Evolutionary conservation across 2,888 invertebrate species (phyloP), one percentile per base, ranked within the genome.

Genomic region (Microlaimidae sp.): DNA sequence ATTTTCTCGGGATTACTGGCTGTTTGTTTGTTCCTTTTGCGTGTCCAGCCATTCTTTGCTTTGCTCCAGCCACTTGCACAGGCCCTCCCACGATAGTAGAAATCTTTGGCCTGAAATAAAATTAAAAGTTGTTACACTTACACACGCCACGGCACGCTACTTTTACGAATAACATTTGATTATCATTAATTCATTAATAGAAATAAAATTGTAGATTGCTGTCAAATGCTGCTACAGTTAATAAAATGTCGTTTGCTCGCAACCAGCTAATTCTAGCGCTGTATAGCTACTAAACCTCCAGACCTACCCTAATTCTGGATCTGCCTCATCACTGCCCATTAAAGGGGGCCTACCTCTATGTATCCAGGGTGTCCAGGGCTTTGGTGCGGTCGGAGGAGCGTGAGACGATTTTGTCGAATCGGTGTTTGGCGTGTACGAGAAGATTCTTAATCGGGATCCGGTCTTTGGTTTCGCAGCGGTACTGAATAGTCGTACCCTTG

Each of bases 391-490:
- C 95, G 0, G 90, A 89, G 0, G 87, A 83, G 71, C 87, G 87
- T 1, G 89, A 85, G 0, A 92, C 87, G 1, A 97, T 88, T 48
- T 93, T 79, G 73, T 99, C 95, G 92, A 95, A 95, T 21, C 95
- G 79, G 72, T 93, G 93, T 73, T 93, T 93, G 0, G 95, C 89
- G 54, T 90, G 89, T 29, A 93, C 85, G 53, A 97, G 78, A 56
- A 95, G 77, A 74, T 99, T 99, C 76, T 95, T 97, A 69, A 99
- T 95, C 26, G 95, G 78, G 64, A 95, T 93, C 0, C 93, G 92
- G 71, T 99, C 97, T 69, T 95, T 95, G 72, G 95, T 97, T 76
- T 97, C 95, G 66, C 90, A 90, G 78, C 93, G 93, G 76, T 95
- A 93, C 71, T 95, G 95, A 52, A 97, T 78, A 68, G 93, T 92